Percentiles rank a stretch among this genome's conserved stretches.
Evolutionary conservation across 2,888 invertebrate genomes (phyloP).

Genomic region (Agrotis segetum): DNA sequence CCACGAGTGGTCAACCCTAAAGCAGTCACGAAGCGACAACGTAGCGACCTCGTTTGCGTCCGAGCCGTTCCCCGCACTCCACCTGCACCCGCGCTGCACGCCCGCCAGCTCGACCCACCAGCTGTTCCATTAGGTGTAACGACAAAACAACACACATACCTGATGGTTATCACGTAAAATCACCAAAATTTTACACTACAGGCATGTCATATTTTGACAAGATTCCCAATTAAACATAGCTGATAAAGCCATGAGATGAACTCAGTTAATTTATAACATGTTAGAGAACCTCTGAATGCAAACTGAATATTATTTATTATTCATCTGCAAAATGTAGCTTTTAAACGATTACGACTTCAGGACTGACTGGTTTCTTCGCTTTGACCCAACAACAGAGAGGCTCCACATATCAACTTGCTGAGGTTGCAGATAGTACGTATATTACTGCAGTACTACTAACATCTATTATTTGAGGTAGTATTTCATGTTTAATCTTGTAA

Average conservation of each 20-base stretch:
- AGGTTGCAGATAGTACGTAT: background rate
- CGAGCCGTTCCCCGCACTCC: conserved; percentile 36
- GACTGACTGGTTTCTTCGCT: conserved; percentile 16
- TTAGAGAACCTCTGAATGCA: too few relatives aligned
- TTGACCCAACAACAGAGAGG: conserved; percentile 5
- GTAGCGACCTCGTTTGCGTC: conserved; percentile 61
- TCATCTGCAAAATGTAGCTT: background rate
- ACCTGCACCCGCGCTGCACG: conserved; percentile 18
- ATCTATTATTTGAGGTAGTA: background rate
- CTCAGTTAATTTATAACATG: background rate
- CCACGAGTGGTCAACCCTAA: conserved; percentile 54
- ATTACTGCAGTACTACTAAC: conserved; percentile 5
- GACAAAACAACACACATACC: conserved; percentile 36
- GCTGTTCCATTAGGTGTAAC: conserved; percentile 51
- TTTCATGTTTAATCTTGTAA: background rate
- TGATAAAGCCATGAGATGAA: too few relatives aligned
- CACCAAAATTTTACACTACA: background rate
- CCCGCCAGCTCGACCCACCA: conserved; percentile 30
- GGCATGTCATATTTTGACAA: background rate
- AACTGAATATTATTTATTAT: too few relatives aligned
- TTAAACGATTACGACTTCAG: background rate
- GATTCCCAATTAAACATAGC: background rate
- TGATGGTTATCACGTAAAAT: conserved; percentile 27
- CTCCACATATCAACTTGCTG: conserved; percentile 3
- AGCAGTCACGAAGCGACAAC: conserved; percentile 59